phyloP scores from a whole-genome alignment of 2,888 invertebrate genomes.

The Drosophila silvestris region DNA sequence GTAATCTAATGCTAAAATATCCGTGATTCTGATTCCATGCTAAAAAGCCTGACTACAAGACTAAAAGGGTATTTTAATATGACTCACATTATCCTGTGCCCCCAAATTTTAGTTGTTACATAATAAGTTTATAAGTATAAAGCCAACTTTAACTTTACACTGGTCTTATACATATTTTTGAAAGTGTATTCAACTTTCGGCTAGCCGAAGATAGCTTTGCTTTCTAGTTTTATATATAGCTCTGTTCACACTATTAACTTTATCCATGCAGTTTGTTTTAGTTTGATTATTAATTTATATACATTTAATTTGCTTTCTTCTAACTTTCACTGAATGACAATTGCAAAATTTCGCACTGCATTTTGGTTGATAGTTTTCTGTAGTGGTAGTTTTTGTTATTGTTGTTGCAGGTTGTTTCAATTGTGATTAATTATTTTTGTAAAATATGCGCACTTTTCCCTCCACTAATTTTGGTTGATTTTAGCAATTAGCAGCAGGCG shows the following conservation, averaged over 20 bases:
- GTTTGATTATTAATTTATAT: conserved; percentile 18
- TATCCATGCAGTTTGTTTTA: conserved; percentile 16
- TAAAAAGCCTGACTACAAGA: not conserved
- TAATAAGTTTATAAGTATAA: not conserved
- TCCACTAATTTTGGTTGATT: conserved; percentile 51
- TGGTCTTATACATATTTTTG: not conserved
- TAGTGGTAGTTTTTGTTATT: conserved; percentile 18
- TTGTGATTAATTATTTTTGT: conserved; percentile 62
- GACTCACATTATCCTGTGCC: not conserved
- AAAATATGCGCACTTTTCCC: conserved; percentile 14
- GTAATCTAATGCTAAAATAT: not conserved
- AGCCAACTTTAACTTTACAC: not conserved
- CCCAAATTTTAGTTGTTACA: not conserved
- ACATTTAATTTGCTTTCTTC: conserved; percentile 8
- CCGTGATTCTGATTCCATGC: not conserved
- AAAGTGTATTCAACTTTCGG: conserved; percentile 2
- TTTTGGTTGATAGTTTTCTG: conserved; percentile 29
- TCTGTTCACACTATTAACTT: conserved; percentile 3
- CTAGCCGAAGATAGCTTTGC: not conserved
- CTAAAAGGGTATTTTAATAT: not conserved
- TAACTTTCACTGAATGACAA: conserved; percentile 34
- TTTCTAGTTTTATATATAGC: not conserved
- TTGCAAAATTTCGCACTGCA: conserved; percentile 24
- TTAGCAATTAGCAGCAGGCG: conserved; percentile 53
- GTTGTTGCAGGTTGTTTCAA: conserved; percentile 34